A percentile compares a stretch with the other conserved stretches of the same genome.
phyloP scores from a whole-genome alignment of 2,113 vertebrate species.

The Eptesicus fuscus region DNA sequence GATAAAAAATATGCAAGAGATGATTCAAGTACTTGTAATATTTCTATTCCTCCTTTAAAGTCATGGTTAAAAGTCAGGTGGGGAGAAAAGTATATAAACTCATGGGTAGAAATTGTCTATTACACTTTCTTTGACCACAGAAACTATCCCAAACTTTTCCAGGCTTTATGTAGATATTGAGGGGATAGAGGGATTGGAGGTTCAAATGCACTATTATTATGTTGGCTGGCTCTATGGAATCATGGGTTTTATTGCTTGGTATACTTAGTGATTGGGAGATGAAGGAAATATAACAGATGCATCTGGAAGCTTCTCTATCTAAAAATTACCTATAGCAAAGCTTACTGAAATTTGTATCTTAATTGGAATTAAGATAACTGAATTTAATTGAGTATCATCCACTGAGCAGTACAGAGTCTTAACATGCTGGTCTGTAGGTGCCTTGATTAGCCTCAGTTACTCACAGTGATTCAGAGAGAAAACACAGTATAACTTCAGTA shows the following conservation, averaged over 20 bases:
- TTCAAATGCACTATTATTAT: neutral
- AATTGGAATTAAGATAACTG: slow-evolving; percentile 16
- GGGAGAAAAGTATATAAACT: neutral
- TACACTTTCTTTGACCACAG: neutral
- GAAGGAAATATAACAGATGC: neutral
- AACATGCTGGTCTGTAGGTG: neutral
- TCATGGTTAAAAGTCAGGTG: neutral
- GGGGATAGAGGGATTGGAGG: no score
- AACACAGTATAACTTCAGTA: slow-evolving; percentile 30
- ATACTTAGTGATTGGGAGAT: neutral
- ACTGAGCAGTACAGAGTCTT: neutral
- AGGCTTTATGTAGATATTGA: neutral
- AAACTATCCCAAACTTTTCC: neutral
- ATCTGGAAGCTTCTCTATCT: neutral
- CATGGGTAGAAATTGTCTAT: neutral
- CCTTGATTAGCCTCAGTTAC: neutral
- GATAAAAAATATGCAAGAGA: slow-evolving; percentile 7
- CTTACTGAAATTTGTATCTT: neutral
- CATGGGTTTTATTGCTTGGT: neutral
- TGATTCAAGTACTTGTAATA: neutral
- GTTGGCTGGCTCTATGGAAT: neutral
- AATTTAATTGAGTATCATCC: neutral
- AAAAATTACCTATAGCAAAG: neutral
- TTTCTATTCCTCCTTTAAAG: neutral
- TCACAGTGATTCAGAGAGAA: neutral